Percentiles rank a stretch among this genome's conserved stretches.
These are phyloP conservation scores for Tachysurus fulvidraco DNA, from an alignment of 2,113 vertebrate species.

Conservation along the genomic window DNA sequence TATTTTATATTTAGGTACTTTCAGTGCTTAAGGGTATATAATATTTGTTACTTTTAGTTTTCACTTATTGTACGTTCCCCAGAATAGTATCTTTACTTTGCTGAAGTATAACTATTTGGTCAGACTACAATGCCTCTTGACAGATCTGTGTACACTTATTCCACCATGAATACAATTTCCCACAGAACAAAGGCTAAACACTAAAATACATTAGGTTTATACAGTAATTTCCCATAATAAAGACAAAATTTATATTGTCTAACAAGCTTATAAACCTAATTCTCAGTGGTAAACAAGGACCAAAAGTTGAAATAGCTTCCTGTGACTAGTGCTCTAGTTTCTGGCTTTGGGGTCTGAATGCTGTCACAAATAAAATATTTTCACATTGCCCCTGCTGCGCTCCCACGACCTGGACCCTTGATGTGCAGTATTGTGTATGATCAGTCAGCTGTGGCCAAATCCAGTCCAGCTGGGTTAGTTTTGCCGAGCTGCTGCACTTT, in stretches of 20 bases:
- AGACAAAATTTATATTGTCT: neutral
- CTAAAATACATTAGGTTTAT: neutral
- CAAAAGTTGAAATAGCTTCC: slow-evolving; percentile 29
- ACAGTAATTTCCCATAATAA: neutral
- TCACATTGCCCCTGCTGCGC: slow-evolving; percentile 33
- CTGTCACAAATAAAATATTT: slow-evolving; percentile 49
- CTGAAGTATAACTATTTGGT: neutral
- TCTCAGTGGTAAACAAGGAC: slow-evolving; percentile 36
- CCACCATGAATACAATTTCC: neutral
- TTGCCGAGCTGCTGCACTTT: slow-evolving; percentile 7
- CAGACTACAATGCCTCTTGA: neutral
- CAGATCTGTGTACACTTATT: neutral
- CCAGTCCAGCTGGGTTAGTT: slow-evolving; percentile 53
- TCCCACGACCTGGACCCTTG: slow-evolving; percentile 51
- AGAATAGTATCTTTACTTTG: neutral
- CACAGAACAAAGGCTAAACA: neutral
- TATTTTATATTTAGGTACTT: neutral
- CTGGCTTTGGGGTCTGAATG: slow-evolving; percentile 20
- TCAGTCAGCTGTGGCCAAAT: slow-evolving; percentile 49
- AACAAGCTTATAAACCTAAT: neutral
- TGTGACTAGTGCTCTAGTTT: slow-evolving; percentile 26
- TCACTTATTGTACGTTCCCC: neutral
- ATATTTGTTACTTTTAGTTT: neutral
- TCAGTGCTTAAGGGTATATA: neutral
- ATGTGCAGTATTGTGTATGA: slow-evolving; percentile 31